Conservation (phyloP, 2,888 invertebrate genomes). For the Plebejus melissa region DNA sequence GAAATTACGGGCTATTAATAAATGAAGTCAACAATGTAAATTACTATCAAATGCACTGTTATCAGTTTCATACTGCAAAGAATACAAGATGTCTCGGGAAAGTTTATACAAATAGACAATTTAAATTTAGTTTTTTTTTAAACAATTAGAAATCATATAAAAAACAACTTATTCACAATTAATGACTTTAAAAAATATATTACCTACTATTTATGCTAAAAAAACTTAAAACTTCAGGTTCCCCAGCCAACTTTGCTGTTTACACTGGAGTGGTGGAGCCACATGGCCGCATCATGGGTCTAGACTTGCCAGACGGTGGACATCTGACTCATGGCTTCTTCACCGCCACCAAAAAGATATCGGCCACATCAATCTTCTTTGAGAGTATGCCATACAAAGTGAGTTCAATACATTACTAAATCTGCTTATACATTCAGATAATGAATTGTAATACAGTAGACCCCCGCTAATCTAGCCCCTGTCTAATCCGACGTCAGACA, state of each 20-base stretch:
- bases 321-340: slow-evolving; percentile 96
- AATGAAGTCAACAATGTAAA: slow-evolving; percentile 1
- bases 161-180: too few relatives aligned
- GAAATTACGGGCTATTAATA: slow-evolving; percentile 7
- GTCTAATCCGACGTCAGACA: too few relatives aligned
- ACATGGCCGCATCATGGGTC: slow-evolving; percentile 97
- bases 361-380: slow-evolving; percentile 98
- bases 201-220: not conserved
- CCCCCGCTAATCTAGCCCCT: too few relatives aligned
- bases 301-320: slow-evolving; percentile 98
- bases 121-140: not conserved
- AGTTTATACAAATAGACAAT: not conserved
- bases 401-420: slow-evolving; percentile 32
- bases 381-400: slow-evolving; percentile 99
- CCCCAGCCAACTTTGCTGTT: slow-evolving; percentile 97
- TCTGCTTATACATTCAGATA: not conserved
- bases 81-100: not conserved
- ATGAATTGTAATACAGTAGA: too few relatives aligned
- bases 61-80: not conserved
- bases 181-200: not conserved
- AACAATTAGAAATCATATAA: not conserved
- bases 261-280: slow-evolving; percentile 95
- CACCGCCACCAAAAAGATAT: slow-evolving; percentile 93
- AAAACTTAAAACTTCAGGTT: slow-evolving; percentile 68
- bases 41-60: not conserved